phyloP scores from a whole-genome alignment of 1,140 invertebrate genomes.

The Papilio helenus region DNA sequence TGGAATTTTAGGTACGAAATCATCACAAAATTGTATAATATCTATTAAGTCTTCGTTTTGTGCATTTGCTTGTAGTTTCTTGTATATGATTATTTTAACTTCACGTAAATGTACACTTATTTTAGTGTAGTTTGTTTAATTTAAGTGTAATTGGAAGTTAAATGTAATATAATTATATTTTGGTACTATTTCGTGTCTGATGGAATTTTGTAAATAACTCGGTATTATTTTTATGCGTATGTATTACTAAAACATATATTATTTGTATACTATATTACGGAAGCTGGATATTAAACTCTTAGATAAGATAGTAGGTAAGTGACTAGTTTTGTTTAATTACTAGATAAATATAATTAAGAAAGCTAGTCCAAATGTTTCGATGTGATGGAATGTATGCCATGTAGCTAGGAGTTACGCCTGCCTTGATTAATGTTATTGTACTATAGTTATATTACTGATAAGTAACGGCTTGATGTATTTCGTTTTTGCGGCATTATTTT shows the following conservation, averaged over 20 bases:
- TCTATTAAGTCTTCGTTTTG: conserved; percentile 49
- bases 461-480: conserved; percentile 47
- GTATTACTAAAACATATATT: conserved; percentile 43
- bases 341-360: conserved; percentile 79
- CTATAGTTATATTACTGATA: conserved; percentile 42
- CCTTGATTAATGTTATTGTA: conserved; percentile 57
- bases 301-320: conserved; percentile 63
- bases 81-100: conserved; percentile 64
- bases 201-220: conserved; percentile 42
- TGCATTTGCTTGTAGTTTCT: conserved; percentile 79
- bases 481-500: conserved; percentile 57
- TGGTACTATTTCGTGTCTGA: conserved; percentile 2
- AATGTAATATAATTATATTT: conserved; percentile 17
- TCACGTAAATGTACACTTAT: conserved; percentile 45
- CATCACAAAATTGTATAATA: conserved; percentile 59
- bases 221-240: conserved; percentile 25
- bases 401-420: conserved; percentile 68
- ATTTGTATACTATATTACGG: conserved; percentile 56
- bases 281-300: conserved; percentile 65
- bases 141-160: conserved; percentile 17
- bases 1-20: conserved; percentile 57
- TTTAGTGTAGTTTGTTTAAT: conserved; percentile 40
- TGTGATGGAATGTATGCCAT: conserved; percentile 79
- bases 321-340: conserved; percentile 81
- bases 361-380: conserved; percentile 81